A percentile compares a stretch with the other conserved stretches of the same genome.
These are phyloP conservation scores for Nannobrachium achirus DNA, from an alignment of 2,113 vertebrate species.

Conservation along the genomic window DNA sequence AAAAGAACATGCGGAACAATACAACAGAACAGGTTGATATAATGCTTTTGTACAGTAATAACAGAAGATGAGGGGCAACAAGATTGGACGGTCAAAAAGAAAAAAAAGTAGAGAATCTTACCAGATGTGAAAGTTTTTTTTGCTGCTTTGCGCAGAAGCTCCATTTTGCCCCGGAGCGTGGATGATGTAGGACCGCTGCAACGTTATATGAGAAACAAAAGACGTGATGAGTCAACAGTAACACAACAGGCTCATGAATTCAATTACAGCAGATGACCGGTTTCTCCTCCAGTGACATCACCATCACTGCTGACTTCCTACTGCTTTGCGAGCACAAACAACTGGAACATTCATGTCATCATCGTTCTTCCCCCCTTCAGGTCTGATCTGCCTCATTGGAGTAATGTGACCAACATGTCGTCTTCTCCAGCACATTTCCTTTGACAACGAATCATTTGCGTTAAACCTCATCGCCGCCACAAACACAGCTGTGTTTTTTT, in stretches of 20 bases:
- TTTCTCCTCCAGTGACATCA: conserved; percentile 2
- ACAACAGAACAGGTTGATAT: too few relatives aligned
- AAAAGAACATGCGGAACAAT: too few relatives aligned
- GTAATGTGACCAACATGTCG: not conserved
- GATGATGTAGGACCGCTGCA: too few relatives aligned
- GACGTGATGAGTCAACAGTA: too few relatives aligned
- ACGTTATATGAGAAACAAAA: too few relatives aligned
- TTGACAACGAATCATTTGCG: not conserved
- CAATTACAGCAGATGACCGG: conserved; percentile 1
- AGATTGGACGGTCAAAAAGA: not conserved
- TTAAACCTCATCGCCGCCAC: too few relatives aligned
- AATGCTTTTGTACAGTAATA: too few relatives aligned
- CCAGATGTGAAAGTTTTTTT: not conserved
- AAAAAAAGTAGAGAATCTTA: too few relatives aligned
- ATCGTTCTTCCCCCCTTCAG: not conserved
- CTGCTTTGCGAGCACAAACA: conserved; percentile 7
- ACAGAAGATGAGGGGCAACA: too few relatives aligned
- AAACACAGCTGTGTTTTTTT: too few relatives aligned
- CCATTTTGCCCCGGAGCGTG: too few relatives aligned
- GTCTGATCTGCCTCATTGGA: not conserved
- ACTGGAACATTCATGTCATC: conserved; percentile 2
- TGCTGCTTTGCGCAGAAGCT: not conserved
- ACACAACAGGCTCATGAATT: conserved; percentile 5
- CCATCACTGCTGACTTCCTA: conserved; percentile 7
- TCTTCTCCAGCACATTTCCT: not conserved